Base-by-base conservation (phyloP, 2,797 vertebrate genomes). In the Fringilla coelebs region DNA sequence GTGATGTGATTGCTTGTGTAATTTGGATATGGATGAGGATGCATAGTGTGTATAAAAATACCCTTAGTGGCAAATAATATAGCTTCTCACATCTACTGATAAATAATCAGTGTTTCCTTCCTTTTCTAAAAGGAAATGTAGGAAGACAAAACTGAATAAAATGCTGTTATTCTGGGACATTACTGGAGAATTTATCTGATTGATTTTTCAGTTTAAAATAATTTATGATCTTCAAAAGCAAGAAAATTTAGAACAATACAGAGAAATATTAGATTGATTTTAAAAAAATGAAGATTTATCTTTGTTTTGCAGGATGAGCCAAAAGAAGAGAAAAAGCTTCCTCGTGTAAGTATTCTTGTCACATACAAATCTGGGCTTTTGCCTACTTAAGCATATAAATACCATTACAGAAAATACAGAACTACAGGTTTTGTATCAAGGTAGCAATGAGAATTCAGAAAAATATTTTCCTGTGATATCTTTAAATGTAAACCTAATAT, bases 271-370 rank as follows among this genome's bases (percentile, higher is more conserved):
- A 74, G 8, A 52, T 41, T 73, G 17, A 29, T n/a, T 57, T 14
- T 34, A 54, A 14, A 65, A 63, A 76, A 82, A 45, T 26, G 0
- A 79, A 72, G 13, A 41, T 70, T 86, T 67, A 6, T 76, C 45
- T 72, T 85, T 89, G 31, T 26, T 95, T 94, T 96, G 31, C 82
- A 97, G 95, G 79, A 88, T 68, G 4, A 86, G 2, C 38, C 41
- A 10, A 29, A 70, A 58, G 40, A 92, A 58, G 19, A 40, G 8
- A 57, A 68, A 22, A 75, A 31, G 0, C 7, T 89, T 60, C 5
- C 0, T 72, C 3, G 0, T 31, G 24, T 92, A 84, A 90, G 91
- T 86, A 76, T 55, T 65, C 41, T 55, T 75, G 15, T 82, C 34
- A 51, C 25, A 43, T 24, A 70, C 1, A 62, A 73, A 66, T 24